phyloP scores from a whole-genome alignment of 2,888 invertebrate species.

The Peribatodes rhomboidaria region DNA sequence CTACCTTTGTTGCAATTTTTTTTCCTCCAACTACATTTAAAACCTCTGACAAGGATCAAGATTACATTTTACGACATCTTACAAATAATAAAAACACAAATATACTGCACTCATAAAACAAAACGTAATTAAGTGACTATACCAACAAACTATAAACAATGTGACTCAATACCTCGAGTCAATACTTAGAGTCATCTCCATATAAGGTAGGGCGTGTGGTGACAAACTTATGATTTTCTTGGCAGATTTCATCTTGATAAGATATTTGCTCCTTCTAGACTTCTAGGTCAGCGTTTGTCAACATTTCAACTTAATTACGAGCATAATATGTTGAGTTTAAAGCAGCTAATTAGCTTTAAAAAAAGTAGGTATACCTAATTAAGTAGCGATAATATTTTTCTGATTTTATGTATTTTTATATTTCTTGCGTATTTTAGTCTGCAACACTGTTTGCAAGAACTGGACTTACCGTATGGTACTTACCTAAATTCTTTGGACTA shows the following conservation, averaged over 20 bases:
- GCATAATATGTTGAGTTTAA: neutral
- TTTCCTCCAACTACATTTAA: no score
- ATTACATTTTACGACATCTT: neutral
- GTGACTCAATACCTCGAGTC: conserved; percentile 7
- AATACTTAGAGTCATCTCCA: conserved; percentile 1
- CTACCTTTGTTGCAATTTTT: neutral
- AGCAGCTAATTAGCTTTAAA: neutral
- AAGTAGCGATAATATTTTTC: neutral
- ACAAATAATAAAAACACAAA: conserved; percentile 3
- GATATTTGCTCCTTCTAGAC: conserved; percentile 7
- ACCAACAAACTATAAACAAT: conserved; percentile 4
- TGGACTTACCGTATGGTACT: neutral
- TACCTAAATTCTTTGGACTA: neutral
- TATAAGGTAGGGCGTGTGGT: conserved; percentile 11
- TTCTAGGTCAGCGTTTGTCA: conserved; percentile 2
- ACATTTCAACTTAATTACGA: conserved; percentile 8
- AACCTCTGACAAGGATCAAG: neutral
- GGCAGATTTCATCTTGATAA: conserved; percentile 10
- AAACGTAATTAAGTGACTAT: conserved; percentile 5
- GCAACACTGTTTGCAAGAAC: neutral
- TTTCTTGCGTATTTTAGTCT: neutral
- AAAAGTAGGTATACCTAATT: neutral
- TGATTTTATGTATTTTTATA: neutral
- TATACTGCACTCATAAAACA: conserved; percentile 6
- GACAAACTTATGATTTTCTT: conserved; percentile 6